Percentiles rank a stretch among this genome's conserved stretches.
Evolutionary conservation across 2,113 vertebrate genomes (phyloP).

Genomic region (Microcebus lehilahytsara): DNA sequence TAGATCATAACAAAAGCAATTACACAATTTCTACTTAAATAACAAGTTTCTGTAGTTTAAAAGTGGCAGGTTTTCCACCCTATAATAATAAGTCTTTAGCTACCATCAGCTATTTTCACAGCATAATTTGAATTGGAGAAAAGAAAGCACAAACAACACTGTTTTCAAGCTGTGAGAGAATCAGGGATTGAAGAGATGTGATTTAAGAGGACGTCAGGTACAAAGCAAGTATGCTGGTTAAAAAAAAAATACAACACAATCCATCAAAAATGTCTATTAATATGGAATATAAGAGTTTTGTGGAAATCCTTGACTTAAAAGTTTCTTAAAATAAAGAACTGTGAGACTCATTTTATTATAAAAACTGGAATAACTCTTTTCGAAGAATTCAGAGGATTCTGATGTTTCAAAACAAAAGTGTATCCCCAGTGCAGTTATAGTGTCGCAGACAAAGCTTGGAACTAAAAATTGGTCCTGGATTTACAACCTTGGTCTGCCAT

Average conservation of each 20-base stretch:
- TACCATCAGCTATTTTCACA: slow-evolving; percentile 9
- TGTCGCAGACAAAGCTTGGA: background rate
- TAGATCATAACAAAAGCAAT: slow-evolving; percentile 16
- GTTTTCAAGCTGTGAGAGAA: background rate
- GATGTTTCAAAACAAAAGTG: background rate
- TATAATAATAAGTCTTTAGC: background rate
- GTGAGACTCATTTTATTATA: background rate
- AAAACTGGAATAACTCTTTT: background rate
- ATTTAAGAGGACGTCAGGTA: background rate
- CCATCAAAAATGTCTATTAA: background rate
- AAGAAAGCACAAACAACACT: slow-evolving; percentile 27
- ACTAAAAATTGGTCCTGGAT: background rate
- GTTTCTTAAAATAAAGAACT: background rate
- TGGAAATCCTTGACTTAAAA: background rate
- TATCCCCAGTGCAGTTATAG: background rate
- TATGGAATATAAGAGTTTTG: background rate
- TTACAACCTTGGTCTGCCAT: background rate
- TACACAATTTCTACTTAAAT: slow-evolving; percentile 42
- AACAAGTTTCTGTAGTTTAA: slow-evolving; percentile 16
- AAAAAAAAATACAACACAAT: background rate
- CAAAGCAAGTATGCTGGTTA: background rate
- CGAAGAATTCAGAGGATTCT: background rate
- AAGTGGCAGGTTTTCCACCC: background rate
- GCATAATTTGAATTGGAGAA: slow-evolving; percentile 17
- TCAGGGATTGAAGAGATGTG: background rate